Conservation (phyloP, 2,888 invertebrate genomes). For the Protophormia terraenovae region DNA sequence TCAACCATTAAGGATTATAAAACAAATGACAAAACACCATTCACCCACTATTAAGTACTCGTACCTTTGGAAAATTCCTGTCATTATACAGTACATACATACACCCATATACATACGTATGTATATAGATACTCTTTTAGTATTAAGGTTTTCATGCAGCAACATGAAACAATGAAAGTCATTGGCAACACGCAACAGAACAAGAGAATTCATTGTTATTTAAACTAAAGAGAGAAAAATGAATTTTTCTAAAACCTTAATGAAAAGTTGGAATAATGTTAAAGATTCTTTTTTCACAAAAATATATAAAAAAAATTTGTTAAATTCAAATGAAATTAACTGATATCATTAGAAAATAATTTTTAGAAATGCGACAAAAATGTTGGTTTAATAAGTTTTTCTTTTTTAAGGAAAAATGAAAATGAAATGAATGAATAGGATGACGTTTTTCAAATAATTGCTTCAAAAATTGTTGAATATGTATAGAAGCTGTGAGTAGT, state of each 20-base stretch:
- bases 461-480: not conserved
- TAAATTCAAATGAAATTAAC: constrained; percentile 35
- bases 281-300: not conserved
- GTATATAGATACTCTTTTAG: too few species aligned
- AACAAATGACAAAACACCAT: constrained; percentile 38
- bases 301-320: not conserved
- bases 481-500: not conserved
- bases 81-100: too few species aligned
- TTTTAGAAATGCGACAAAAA: constrained; percentile 17
- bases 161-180: constrained; percentile 20
- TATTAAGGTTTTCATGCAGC: not conserved
- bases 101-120: too few species aligned
- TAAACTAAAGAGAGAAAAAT: not conserved
- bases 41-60: not conserved
- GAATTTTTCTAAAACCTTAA: not conserved
- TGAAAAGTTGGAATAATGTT: not conserved
- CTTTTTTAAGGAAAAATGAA: not conserved
- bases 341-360: constrained; percentile 18
- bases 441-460: not conserved
- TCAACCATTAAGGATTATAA: constrained; percentile 48
- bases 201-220: not conserved
- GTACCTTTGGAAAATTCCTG: not conserved
- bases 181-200: constrained; percentile 37
- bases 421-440: not conserved
- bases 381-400: not conserved